These are phyloP conservation scores for Xestia rhomboidea DNA, from an alignment of 2,888 invertebrate species.

Conservation along the genomic window DNA sequence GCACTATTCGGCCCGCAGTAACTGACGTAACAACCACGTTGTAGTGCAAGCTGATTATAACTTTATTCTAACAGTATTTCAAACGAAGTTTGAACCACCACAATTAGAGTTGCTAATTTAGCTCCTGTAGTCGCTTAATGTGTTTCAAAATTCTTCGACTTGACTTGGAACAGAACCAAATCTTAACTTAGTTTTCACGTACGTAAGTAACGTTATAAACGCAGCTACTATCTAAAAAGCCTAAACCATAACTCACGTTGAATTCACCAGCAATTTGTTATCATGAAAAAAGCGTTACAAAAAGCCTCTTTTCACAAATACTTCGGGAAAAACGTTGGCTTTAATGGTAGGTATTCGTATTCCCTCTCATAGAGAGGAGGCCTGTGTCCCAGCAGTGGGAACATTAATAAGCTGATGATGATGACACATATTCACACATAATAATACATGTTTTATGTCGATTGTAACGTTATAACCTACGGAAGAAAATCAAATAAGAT, in stretches of 20 bases:
- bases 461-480: neutral
- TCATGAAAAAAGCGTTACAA: slow-evolving; percentile 43
- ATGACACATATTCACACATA: no score
- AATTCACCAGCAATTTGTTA: slow-evolving; percentile 40
- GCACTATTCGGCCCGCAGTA: no score
- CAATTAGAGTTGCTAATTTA: no score
- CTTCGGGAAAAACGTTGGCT: neutral
- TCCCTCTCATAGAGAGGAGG: no score
- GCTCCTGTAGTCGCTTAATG: no score
- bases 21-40: no score
- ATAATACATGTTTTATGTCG: neutral
- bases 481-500: neutral
- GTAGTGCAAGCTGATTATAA: no score
- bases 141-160: neutral
- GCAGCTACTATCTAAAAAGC: slow-evolving; percentile 7
- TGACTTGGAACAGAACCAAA: neutral
- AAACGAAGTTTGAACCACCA: no score
- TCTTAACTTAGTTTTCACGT: neutral
- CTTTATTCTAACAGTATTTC: no score
- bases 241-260: slow-evolving; percentile 22
- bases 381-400: no score
- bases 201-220: neutral
- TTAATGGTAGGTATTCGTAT: slow-evolving; percentile 4
- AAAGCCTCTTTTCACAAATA: slow-evolving; percentile 27
- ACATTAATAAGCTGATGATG: no score